Evolutionary conservation across 2,888 invertebrate species (phyloP).

Genomic region (Gibbula magus): DNA sequence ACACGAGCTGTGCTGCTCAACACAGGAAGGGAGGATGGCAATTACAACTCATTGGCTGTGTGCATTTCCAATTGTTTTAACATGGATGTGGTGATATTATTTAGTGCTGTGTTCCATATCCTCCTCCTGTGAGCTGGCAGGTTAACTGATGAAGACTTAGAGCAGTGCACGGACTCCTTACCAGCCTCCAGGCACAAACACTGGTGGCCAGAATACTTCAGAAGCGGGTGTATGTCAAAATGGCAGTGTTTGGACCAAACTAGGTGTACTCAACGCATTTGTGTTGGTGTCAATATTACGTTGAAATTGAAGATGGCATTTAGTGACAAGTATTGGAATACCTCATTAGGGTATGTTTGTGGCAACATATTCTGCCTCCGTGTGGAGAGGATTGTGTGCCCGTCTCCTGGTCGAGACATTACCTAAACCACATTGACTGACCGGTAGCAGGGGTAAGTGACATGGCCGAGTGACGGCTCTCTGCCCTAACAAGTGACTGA

Average conservation of each 20-base stretch:
- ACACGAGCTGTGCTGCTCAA: not conserved
- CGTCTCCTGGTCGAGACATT: not conserved
- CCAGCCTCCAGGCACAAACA: not conserved
- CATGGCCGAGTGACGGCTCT: no score
- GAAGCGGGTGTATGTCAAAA: constrained; percentile 26
- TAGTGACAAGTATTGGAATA: not conserved
- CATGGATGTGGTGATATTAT: constrained; percentile 19
- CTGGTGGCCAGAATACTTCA: not conserved
- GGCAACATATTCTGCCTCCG: not conserved
- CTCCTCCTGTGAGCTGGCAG: not conserved
- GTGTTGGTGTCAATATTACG: not conserved
- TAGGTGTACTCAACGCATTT: not conserved
- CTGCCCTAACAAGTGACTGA: no score
- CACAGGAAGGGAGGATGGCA: not conserved
- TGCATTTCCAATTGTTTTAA: not conserved
- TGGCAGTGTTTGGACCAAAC: constrained; percentile 27
- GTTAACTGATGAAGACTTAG: not conserved
- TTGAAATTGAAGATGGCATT: not conserved
- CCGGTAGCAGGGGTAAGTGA: no score
- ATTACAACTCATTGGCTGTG: constrained; percentile 1
- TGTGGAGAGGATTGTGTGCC: not conserved
- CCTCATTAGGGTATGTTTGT: not conserved
- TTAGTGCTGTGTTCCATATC: not conserved
- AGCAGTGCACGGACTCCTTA: not conserved
- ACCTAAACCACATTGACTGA: no score